Conservation (phyloP, 2,797 vertebrate species). For the Brotula barbata region DNA sequence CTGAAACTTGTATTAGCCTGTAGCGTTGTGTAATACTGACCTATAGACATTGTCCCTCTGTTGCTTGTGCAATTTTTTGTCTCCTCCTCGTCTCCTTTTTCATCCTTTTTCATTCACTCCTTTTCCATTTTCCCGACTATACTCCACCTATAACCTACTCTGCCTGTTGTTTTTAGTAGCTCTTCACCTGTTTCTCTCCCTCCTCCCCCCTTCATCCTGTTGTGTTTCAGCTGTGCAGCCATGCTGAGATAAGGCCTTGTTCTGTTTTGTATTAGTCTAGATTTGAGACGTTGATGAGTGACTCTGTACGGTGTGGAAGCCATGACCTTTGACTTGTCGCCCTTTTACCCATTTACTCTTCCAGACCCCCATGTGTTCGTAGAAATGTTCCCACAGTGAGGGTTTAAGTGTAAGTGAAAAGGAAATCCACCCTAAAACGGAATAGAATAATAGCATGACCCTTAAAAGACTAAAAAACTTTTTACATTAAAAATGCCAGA, state of each 20-base stretch:
- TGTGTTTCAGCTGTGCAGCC: conserved; percentile 42
- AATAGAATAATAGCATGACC: too few species aligned
- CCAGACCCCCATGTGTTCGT: conserved; percentile 11
- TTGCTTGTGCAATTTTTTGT: conserved; percentile 4
- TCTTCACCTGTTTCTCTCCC: conserved; percentile 15
- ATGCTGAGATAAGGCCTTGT: conserved; percentile 47
- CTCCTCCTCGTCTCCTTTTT: conserved; percentile 1
- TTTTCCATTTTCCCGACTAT: neutral
- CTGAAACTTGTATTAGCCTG: too few species aligned
- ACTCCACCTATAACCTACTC: neutral
- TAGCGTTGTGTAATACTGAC: too few species aligned
- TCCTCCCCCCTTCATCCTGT: neutral
- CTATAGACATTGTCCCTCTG: too few species aligned
- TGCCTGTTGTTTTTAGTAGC: neutral
- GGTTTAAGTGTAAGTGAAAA: too few species aligned
- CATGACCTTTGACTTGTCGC: conserved; percentile 42
- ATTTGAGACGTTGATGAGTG: conserved; percentile 21
- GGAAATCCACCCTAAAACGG: conserved; percentile 7
- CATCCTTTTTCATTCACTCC: conserved; percentile 3
- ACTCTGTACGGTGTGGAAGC: conserved; percentile 27
- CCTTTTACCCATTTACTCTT: conserved; percentile 31
- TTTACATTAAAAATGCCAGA: too few species aligned
- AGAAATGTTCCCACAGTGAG: conserved; percentile 50
- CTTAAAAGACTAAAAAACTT: too few species aligned
- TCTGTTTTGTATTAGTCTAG: conserved; percentile 41